Conservation (phyloP, 37 sponge, comb jelly and placozoan genomes). For the Spongilla lacustris region DNA sequence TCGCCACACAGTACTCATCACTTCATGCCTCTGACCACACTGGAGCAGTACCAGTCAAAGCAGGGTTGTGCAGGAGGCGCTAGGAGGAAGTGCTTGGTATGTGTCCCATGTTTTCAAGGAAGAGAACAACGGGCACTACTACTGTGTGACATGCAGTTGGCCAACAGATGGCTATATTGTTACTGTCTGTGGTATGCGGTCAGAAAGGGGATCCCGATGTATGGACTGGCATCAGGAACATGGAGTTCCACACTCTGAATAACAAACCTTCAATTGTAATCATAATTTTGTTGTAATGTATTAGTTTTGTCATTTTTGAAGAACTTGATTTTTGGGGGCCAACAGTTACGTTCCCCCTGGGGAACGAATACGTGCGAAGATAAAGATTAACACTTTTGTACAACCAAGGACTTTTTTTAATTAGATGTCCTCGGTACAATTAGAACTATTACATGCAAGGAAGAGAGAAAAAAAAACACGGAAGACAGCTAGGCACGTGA, state of each 20-base stretch:
- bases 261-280: no score
- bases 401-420: no score
- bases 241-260: no score
- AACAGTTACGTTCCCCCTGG: no score
- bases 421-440: no score
- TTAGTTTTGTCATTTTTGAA: not conserved
- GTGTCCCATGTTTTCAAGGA: not conserved
- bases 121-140: not conserved
- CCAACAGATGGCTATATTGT: not conserved
- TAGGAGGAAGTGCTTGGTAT: slow-evolving; percentile 1
- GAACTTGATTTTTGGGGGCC: not conserved
- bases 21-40: slow-evolving; percentile 1
- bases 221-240: not conserved
- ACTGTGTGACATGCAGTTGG: not conserved
- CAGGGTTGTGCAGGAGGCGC: not conserved
- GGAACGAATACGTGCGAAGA: no score
- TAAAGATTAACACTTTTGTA: no score
- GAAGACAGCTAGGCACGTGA: no score
- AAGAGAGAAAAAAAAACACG: no score
- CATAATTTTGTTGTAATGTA: no score
- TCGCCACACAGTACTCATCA: not conserved
- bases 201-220: not conserved
- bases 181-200: not conserved
- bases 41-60: not conserved
- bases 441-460: no score